phyloP scores from a whole-genome alignment of 2,113 vertebrate genomes.

The Tricholaema leucomelas region DNA sequence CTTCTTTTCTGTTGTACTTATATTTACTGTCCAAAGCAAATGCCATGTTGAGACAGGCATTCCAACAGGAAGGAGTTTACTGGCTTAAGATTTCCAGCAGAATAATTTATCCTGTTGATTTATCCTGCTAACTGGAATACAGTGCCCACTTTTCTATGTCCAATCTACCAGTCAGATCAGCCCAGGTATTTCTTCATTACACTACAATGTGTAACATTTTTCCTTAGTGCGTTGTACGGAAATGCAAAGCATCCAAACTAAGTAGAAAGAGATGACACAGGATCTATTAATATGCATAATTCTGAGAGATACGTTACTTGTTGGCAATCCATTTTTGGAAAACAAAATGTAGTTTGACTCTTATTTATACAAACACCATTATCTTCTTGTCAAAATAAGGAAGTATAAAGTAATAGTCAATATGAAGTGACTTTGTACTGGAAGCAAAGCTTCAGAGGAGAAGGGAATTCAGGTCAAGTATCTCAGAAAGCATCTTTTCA shows the following conservation, averaged over 20 bases:
- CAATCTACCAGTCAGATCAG: neutral
- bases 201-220: neutral
- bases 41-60: neutral
- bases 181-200: neutral
- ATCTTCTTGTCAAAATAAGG: neutral
- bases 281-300: neutral
- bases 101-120: neutral
- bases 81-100: neutral
- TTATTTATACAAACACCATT: neutral
- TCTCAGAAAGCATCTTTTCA: constrained; percentile 29
- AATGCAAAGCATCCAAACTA: neutral
- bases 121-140: neutral
- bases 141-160: neutral
- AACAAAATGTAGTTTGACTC: neutral
- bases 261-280: neutral
- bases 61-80: neutral
- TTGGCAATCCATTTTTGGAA: neutral
- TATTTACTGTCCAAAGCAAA: neutral
- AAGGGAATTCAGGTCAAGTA: neutral
- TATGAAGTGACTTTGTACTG: neutral
- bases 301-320: neutral
- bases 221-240: neutral
- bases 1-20: neutral
- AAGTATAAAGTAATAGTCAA: neutral
- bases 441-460: neutral